Evolutionary conservation across 92 coral and sea anemone genomes (phyloP), one percentile per base, ranked within the genome.

Genomic region (Palythoa grandis): DNA sequence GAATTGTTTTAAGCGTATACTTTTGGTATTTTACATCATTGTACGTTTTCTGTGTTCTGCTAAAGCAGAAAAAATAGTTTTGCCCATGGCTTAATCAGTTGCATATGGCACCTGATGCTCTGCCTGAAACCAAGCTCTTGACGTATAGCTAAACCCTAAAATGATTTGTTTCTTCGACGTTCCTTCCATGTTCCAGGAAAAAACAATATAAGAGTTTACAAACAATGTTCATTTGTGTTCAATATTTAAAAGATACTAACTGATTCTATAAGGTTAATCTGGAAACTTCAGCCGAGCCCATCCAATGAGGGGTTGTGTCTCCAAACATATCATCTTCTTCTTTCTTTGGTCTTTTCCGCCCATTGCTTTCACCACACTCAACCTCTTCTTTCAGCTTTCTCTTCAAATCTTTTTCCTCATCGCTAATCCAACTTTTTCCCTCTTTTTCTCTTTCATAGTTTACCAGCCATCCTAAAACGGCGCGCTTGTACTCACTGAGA

Each of bases 381-480:
- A 80, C 85, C 47, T 80, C 85, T 40, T 80, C 85, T 50, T 65
- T 80, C 16, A 80, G 16, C 11, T 80, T 80, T 80, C 85, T 66
- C 50, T 80, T 80, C 85, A 80, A 40, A 47, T 80, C 85, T 15
- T 80, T 80, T 60, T 80, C 85, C 40, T 80, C 85, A 22, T 80
- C 85, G 24, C 85, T 80, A 14, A 80, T 66, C 85, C 85, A 80
- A 68, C 92, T 78, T 63, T 89, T 89, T 35, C 87, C 88, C 23
- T 85, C 88, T 52, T 83, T 78, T 85, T 85, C 92, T 52, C 86
- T 61, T 72, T 89, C 92, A 57, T 89, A 89, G 71, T 85, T 89
- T 43, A 84, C 85, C 40, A 89, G 73, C 92, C 92, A 89, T 63
- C 83, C 83, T 14, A 89, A 60, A 15, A 89, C 92, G 19, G 87